Conservation (phyloP, 2,113 vertebrate species). For the Thomomys bottae region DNA sequence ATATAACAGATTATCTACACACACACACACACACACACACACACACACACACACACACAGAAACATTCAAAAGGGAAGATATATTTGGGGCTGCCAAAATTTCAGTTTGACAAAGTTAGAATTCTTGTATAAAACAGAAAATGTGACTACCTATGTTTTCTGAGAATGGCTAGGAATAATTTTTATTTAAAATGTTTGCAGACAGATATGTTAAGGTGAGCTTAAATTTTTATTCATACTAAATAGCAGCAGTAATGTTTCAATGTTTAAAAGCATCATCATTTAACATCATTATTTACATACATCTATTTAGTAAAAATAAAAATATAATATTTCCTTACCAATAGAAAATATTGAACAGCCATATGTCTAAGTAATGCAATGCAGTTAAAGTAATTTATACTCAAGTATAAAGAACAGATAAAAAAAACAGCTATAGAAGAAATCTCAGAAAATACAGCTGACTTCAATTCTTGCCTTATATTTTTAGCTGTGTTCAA, state of each 20-base stretch:
- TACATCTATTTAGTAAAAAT: background rate
- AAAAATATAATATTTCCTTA: background rate
- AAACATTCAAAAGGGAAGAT: background rate
- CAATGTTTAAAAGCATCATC: background rate
- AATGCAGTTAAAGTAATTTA: background rate
- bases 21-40: no score
- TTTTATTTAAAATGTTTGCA: slow-evolving; percentile 14
- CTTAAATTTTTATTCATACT: slow-evolving; percentile 14
- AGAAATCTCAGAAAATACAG: background rate
- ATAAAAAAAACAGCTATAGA: background rate
- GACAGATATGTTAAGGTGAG: background rate
- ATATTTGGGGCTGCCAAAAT: background rate
- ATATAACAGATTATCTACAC: no score
- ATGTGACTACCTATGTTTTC: background rate
- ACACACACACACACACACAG: no score
- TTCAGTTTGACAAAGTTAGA: background rate
- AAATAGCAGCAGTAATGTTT: background rate
- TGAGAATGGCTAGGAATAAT: background rate
- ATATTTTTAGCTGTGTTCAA: slow-evolving; percentile 5
- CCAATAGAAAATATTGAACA: background rate
- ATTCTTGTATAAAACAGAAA: background rate
- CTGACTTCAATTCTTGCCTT: background rate
- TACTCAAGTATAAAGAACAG: background rate
- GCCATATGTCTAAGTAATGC: background rate
- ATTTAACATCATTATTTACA: background rate